These are phyloP conservation scores for Harpagoxenus sublaevis DNA, from an alignment of 2,888 invertebrate species.

Conservation along the genomic window DNA sequence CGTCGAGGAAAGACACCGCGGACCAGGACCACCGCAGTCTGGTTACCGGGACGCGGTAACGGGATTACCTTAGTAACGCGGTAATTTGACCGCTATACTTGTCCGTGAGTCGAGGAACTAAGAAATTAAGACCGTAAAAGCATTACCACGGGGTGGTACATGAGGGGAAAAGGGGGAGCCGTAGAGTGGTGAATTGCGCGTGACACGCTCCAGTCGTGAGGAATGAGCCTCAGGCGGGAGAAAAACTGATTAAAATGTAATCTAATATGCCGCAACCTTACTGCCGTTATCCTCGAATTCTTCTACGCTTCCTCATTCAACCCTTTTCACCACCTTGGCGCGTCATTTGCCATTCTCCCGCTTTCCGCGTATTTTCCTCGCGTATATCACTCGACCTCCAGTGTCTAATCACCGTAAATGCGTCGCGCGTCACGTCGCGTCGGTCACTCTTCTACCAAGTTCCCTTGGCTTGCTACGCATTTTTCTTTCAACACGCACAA, in stretches of 20 bases:
- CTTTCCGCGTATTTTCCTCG: slow-evolving; percentile 28
- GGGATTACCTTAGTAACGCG: slow-evolving; percentile 75
- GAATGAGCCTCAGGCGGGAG: slow-evolving; percentile 50
- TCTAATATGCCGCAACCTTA: slow-evolving; percentile 73
- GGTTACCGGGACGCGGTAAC: slow-evolving; percentile 70
- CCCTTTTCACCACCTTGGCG: slow-evolving; percentile 15
- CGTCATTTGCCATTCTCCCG: slow-evolving; percentile 17
- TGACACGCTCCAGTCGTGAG: slow-evolving; percentile 53
- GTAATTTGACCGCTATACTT: slow-evolving; percentile 76
- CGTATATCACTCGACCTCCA: slow-evolving; percentile 18
- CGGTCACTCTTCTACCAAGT: slow-evolving; percentile 59
- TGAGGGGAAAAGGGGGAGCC: not conserved
- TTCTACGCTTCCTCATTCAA: slow-evolving; percentile 47
- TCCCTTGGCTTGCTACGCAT: slow-evolving; percentile 58
- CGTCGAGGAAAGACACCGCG: slow-evolving; percentile 69
- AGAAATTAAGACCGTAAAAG: slow-evolving; percentile 82
- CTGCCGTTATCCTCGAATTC: slow-evolving; percentile 55
- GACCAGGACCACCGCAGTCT: slow-evolving; percentile 42
- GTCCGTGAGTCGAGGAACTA: slow-evolving; percentile 76
- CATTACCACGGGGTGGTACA: slow-evolving; percentile 70
- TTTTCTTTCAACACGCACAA: slow-evolving; percentile 50
- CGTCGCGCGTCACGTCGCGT: slow-evolving; percentile 58
- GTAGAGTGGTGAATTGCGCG: slow-evolving; percentile 60
- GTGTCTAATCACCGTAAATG: slow-evolving; percentile 71
- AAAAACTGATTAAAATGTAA: slow-evolving; percentile 81